phyloP scores from a whole-genome alignment of 2,888 invertebrate genomes.

The Tetrapedia diversipes region DNA sequence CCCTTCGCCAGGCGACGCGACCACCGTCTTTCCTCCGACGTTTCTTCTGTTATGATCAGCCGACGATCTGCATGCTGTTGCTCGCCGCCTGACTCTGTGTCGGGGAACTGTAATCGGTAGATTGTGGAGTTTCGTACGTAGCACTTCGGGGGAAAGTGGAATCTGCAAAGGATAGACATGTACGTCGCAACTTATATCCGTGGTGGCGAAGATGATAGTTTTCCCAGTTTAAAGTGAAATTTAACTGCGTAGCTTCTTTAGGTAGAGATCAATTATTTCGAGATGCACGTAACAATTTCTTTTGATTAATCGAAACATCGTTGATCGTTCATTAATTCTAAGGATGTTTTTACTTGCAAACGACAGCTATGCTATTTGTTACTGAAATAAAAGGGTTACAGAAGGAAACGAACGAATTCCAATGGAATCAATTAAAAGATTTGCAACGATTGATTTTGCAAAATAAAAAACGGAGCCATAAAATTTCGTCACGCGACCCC shows the following conservation, averaged over 20 bases:
- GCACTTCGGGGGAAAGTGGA: too few species aligned
- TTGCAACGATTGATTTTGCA: background rate
- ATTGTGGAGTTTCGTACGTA: too few species aligned
- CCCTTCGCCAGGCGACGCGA: slow-evolving; percentile 5
- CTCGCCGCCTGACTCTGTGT: background rate
- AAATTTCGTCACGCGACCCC: background rate
- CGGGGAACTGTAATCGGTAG: background rate
- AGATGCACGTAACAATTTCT: too few species aligned
- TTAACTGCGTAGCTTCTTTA: too few species aligned
- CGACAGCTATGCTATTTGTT: too few species aligned
- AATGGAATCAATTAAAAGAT: background rate
- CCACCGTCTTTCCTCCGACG: slow-evolving; percentile 14
- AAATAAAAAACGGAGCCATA: background rate
- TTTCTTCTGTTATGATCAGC: slow-evolving; percentile 5
- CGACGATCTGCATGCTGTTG: background rate
- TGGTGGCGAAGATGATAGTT: background rate
- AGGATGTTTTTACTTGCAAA: too few species aligned
- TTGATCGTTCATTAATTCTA: background rate
- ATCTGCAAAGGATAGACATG: too few species aligned
- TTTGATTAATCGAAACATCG: background rate
- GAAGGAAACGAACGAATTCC: background rate
- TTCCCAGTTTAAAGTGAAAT: background rate
- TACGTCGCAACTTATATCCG: too few species aligned
- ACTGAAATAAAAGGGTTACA: too few species aligned
- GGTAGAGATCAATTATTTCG: too few species aligned